These are phyloP conservation scores for Machimus rusticus DNA, from an alignment of 2,888 invertebrate species.

Conservation along the genomic window DNA sequence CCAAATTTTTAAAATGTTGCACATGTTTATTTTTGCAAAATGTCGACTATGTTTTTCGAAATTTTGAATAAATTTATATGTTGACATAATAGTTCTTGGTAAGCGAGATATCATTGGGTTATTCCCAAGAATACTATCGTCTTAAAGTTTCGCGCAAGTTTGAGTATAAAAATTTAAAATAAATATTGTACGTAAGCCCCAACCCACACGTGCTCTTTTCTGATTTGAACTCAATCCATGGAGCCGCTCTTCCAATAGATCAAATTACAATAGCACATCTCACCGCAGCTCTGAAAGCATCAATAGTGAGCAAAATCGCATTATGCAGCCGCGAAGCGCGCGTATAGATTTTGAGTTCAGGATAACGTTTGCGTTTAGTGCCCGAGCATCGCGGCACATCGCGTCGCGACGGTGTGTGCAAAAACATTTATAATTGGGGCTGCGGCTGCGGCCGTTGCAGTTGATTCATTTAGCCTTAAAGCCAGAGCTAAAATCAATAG, in stretches of 20 bases:
- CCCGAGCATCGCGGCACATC: background rate
- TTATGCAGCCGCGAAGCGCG: background rate
- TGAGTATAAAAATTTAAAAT: too few relatives aligned
- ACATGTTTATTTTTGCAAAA: too few relatives aligned
- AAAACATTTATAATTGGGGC: constrained; percentile 7
- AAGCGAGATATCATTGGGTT: too few relatives aligned
- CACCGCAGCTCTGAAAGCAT: background rate
- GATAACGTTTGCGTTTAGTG: background rate
- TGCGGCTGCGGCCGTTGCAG: background rate
- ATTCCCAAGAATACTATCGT: too few relatives aligned
- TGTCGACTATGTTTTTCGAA: too few relatives aligned
- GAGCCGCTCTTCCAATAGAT: background rate
- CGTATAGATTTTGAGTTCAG: background rate
- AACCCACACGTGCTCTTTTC: background rate
- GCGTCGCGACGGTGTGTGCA: background rate
- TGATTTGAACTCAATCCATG: background rate
- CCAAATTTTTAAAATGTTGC: too few relatives aligned
- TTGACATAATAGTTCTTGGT: too few relatives aligned
- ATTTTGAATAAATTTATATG: too few relatives aligned
- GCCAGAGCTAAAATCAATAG: constrained; percentile 26
- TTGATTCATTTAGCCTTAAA: constrained; percentile 24
- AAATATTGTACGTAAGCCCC: background rate
- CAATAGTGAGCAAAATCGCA: background rate
- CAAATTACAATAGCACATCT: background rate
- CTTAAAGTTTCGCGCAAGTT: too few relatives aligned